A percentile compares a stretch with the other conserved stretches of the same genome.
Evolutionary conservation across 2,113 vertebrate genomes (phyloP).

Genomic region (Capra hircus): DNA sequence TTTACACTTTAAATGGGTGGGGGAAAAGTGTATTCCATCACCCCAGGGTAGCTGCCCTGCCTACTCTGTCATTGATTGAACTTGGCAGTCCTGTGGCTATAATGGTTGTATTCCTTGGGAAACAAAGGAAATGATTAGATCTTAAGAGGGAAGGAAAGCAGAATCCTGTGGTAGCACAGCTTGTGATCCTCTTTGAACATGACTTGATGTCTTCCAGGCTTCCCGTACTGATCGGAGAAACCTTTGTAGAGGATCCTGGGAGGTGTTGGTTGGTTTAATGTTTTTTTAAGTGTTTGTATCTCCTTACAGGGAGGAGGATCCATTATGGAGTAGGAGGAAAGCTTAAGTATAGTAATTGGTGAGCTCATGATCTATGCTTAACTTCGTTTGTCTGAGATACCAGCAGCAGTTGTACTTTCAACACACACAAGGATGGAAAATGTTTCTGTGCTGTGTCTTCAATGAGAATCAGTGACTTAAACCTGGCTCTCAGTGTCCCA

Average conservation of each 20-base stretch:
- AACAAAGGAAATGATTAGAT: constrained; percentile 60
- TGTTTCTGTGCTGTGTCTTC: neutral
- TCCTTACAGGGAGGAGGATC: constrained; percentile 21
- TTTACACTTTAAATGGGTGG: neutral
- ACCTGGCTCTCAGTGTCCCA: neutral
- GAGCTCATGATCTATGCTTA: neutral
- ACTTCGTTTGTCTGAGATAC: neutral
- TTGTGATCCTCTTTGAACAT: constrained; percentile 48
- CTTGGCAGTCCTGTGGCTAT: constrained; percentile 29
- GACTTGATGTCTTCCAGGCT: constrained; percentile 49
- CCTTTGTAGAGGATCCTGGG: constrained; percentile 41
- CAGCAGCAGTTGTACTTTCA: neutral
- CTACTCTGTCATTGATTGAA: constrained; percentile 36
- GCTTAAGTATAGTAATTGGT: constrained; percentile 51
- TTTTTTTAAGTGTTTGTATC: constrained; percentile 23
- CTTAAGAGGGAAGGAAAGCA: constrained; percentile 24
- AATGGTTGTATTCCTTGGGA: constrained; percentile 59
- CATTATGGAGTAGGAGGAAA: neutral
- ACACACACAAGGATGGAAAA: neutral
- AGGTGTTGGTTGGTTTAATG: neutral
- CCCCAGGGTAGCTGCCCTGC: constrained; percentile 31
- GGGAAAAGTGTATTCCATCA: neutral
- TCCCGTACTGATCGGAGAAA: neutral
- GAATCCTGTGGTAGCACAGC: constrained; percentile 48
- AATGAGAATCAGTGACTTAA: neutral